Conservation (phyloP, 2,113 vertebrate species). For the Cynopterus brachyotis region DNA sequence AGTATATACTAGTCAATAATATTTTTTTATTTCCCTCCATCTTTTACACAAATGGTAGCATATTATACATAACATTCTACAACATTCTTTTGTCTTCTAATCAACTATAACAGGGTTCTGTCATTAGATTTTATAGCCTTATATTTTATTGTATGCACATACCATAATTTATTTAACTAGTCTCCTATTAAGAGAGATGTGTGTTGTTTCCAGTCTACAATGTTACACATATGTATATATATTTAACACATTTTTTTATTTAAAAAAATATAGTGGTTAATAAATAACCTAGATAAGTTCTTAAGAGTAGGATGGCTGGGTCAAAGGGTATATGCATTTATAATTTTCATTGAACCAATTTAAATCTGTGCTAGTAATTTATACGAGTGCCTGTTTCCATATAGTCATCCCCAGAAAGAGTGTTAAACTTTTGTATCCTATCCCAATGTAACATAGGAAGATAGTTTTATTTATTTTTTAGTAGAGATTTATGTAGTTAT, state of each 20-base stretch:
- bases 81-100: background rate
- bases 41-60: background rate
- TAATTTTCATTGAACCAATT: background rate
- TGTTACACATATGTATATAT: background rate
- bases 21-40: background rate
- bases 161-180: background rate
- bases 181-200: background rate
- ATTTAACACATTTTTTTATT: background rate
- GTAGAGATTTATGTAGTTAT: background rate
- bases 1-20: background rate
- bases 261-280: background rate
- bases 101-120: background rate
- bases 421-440: background rate
- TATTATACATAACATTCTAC: background rate
- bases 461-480: background rate
- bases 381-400: background rate
- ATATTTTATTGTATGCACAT: background rate
- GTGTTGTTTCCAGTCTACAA: background rate
- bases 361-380: background rate
- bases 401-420: background rate
- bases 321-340: background rate
- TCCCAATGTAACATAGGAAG: background rate
- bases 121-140: conserved; percentile 10
- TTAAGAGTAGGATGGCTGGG: background rate
- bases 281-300: background rate